phyloP scores from a whole-genome alignment of 2,113 vertebrate species.

The Crypturellus undulatus region DNA sequence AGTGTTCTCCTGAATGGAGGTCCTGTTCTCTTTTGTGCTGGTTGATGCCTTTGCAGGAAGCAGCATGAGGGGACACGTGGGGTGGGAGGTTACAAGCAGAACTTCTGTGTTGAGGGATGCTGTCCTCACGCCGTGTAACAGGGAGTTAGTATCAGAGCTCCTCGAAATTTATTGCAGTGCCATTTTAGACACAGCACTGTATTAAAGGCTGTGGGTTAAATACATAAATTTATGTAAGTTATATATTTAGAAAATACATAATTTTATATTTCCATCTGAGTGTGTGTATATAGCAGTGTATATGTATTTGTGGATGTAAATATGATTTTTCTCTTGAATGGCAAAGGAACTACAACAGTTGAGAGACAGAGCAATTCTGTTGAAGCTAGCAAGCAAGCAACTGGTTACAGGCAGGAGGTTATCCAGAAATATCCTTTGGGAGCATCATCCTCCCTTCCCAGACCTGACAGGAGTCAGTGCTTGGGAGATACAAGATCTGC shows the following conservation, averaged over 20 bases:
- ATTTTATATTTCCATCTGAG: no score
- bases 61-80: no score
- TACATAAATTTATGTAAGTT: no score
- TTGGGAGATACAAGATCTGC: neutral
- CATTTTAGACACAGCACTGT: neutral
- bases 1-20: neutral
- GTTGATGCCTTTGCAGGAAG: no score
- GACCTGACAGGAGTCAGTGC: neutral
- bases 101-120: slow-evolving; percentile 1
- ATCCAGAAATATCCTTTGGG: neutral
- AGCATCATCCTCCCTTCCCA: neutral
- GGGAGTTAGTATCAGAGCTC: neutral
- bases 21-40: no score
- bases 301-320: no score
- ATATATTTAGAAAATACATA: no score
- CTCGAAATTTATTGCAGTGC: neutral
- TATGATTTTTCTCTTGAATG: neutral
- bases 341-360: neutral
- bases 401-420: neutral
- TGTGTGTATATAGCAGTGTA: no score
- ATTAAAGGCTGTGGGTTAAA: neutral
- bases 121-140: neutral
- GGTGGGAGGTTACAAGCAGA: neutral
- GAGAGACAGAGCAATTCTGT: neutral
- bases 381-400: neutral